These are phyloP conservation scores for Hypomecis atomaria DNA, from an alignment of 2,888 invertebrate species.

Conservation along the genomic window DNA sequence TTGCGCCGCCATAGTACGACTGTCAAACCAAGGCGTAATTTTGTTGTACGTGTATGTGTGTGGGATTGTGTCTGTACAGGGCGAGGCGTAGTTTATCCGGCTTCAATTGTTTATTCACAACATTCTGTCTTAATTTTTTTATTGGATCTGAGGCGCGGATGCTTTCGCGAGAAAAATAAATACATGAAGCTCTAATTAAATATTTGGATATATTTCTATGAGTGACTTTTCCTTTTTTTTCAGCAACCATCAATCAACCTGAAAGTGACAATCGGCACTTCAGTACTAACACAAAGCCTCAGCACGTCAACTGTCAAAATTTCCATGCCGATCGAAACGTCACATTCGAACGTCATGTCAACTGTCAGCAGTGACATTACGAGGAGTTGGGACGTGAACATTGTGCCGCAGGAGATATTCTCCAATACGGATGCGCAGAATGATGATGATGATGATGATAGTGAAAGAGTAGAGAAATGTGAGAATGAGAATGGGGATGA, in stretches of 20 bases:
- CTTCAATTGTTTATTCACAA: no score
- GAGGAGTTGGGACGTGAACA: slow-evolving; percentile 22
- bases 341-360: not conserved
- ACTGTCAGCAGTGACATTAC: slow-evolving; percentile 5
- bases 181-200: no score
- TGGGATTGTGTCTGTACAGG: no score
- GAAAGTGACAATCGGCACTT: slow-evolving; percentile 64
- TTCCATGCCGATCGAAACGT: slow-evolving; percentile 16
- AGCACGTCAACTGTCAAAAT: slow-evolving; percentile 50
- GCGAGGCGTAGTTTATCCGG: no score
- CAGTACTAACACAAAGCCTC: slow-evolving; percentile 62
- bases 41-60: no score
- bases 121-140: no score
- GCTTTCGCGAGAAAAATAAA: no score
- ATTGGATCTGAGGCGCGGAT: no score
- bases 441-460: slow-evolving; percentile 35
- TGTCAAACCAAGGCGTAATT: no score
- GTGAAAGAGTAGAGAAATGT: slow-evolving; percentile 20
- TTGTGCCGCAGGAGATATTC: slow-evolving; percentile 33
- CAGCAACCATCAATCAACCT: slow-evolving; percentile 58
- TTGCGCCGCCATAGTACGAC: no score
- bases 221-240: slow-evolving; percentile 31
- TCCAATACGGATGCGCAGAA: slow-evolving; percentile 14
- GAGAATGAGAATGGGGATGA: slow-evolving; percentile 44
- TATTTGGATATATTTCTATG: no score